Conservation (phyloP, 2,113 vertebrate genomes). For the Syngnathus scovelli region DNA sequence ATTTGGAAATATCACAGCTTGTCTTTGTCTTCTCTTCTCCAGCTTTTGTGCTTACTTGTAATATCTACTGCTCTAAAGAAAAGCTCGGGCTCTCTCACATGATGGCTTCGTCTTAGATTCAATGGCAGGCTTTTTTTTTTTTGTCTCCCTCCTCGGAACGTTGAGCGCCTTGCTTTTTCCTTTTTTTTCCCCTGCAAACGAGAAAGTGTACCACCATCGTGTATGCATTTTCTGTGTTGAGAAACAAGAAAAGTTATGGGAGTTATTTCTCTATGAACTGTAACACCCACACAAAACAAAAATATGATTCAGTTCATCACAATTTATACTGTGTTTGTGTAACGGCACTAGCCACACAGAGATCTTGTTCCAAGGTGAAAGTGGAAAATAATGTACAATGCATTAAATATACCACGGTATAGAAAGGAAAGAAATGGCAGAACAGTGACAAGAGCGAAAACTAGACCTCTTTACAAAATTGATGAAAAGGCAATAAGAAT, state of each 20-base stretch:
- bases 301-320: neutral
- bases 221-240: neutral
- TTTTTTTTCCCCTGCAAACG: constrained; percentile 14
- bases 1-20: constrained; percentile 29
- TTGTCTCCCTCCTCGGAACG: neutral
- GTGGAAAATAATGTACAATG: no score
- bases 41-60: constrained; percentile 13
- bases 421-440: no score
- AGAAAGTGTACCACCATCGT: constrained; percentile 3
- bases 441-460: no score
- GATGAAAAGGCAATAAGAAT: neutral
- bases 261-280: neutral
- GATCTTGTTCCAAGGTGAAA: no score
- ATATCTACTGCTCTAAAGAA: constrained; percentile 22
- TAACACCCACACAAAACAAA: neutral
- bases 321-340: no score
- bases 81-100: constrained; percentile 5
- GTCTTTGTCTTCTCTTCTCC: constrained; percentile 9
- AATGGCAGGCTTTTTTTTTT: constrained; percentile 6
- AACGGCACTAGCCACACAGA: neutral
- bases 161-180: constrained; percentile 16
- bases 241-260: neutral
- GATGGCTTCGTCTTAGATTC: constrained; percentile 20
- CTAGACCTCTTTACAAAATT: no score
- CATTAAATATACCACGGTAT: no score